Conservation (phyloP, 2,113 vertebrate species). For the Amphiprion ocellaris region DNA sequence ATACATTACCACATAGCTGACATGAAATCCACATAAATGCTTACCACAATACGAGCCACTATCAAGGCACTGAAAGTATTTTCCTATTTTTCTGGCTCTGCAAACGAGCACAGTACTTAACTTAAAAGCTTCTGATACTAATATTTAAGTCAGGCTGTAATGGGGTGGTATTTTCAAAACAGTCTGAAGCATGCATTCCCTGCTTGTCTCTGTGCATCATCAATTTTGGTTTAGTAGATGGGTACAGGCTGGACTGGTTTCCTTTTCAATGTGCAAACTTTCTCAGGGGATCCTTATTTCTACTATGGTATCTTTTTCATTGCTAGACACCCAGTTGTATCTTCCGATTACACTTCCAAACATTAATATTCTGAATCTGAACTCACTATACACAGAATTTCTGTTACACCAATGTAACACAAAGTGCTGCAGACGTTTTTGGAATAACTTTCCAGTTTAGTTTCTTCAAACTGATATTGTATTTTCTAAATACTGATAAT, state of each 20-base stretch:
- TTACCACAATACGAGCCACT: neutral
- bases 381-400: no score
- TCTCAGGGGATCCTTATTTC: neutral
- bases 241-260: neutral
- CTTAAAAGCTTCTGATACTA: constrained; percentile 27
- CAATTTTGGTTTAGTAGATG: neutral
- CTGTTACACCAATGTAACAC: no score
- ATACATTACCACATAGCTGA: neutral
- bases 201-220: neutral
- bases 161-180: constrained; percentile 5
- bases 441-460: no score
- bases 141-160: constrained; percentile 1
- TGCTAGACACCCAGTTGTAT: neutral
- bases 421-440: no score
- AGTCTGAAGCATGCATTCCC: neutral
- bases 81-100: constrained; percentile 6
- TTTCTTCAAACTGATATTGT: no score
- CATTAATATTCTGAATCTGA: neutral
- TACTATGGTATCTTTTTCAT: neutral
- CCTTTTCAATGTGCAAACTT: neutral
- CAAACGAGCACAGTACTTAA: constrained; percentile 5
- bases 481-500: no score
- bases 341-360: neutral
- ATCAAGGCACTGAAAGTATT: constrained; percentile 19
- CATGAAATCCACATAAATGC: constrained; percentile 1